A percentile compares a stretch with the other conserved stretches of the same genome.
These are phyloP conservation scores for Pyrrhura leucotis DNA, from an alignment of 2,797 vertebrate genomes.

Conservation along the genomic window DNA sequence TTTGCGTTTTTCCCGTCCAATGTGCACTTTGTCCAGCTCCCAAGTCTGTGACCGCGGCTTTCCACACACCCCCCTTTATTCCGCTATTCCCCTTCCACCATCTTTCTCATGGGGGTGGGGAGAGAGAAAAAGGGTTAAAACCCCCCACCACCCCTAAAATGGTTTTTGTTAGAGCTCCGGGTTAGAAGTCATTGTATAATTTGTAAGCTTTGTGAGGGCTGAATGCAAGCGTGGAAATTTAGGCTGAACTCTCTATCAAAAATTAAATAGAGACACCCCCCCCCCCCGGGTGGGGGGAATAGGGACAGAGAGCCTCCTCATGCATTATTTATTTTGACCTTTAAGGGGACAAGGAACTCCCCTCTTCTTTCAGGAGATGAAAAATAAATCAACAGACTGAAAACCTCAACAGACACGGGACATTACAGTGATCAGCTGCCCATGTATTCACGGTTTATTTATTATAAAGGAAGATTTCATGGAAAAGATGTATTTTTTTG, in stretches of 20 bases:
- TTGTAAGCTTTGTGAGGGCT: slow-evolving; percentile 83
- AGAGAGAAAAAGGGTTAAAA: not conserved
- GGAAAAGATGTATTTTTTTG: slow-evolving; percentile 83
- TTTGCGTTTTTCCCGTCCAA: slow-evolving; percentile 9
- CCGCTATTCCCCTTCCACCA: slow-evolving; percentile 67
- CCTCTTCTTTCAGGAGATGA: slow-evolving; percentile 79
- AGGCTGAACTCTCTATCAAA: slow-evolving; percentile 79
- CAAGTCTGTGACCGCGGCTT: slow-evolving; percentile 70
- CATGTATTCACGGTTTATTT: slow-evolving; percentile 83
- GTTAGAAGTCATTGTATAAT: slow-evolving; percentile 86
- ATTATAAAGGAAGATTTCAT: slow-evolving; percentile 83
- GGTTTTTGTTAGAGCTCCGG: slow-evolving; percentile 76
- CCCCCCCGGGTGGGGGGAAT: not conserved
- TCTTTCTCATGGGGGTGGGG: slow-evolving; percentile 64
- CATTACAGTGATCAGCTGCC: slow-evolving; percentile 76
- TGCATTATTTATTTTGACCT: slow-evolving; percentile 84
- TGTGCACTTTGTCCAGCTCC: slow-evolving; percentile 79
- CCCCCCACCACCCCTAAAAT: slow-evolving; percentile 9
- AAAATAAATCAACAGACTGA: slow-evolving; percentile 82
- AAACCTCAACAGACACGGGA: slow-evolving; percentile 77
- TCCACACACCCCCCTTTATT: not conserved
- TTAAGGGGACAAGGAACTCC: slow-evolving; percentile 77
- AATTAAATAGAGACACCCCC: slow-evolving; percentile 36
- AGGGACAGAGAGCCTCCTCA: slow-evolving; percentile 73
- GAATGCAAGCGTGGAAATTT: slow-evolving; percentile 84